phyloP scores from a whole-genome alignment of 2,797 vertebrate genomes.

The Falco naumanni region DNA sequence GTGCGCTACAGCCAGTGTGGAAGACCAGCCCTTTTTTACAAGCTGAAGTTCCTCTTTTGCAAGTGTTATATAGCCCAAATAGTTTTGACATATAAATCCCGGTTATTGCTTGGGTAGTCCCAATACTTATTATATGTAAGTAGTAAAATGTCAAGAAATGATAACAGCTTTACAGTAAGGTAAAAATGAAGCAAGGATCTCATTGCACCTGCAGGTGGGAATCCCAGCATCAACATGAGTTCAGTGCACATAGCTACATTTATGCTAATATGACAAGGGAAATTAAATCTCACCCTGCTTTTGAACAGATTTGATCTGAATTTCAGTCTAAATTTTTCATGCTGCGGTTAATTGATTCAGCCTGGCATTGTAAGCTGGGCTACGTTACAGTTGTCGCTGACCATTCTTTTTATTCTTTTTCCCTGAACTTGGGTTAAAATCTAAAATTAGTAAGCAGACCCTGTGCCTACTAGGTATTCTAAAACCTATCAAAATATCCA shows the following conservation, averaged over 20 bases:
- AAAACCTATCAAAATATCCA: not conserved
- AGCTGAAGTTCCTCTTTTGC: not conserved
- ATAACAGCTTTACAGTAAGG: not conserved
- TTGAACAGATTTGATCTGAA: not conserved
- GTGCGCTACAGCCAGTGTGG: not conserved
- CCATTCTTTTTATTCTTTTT: not conserved
- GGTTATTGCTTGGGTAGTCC: not conserved
- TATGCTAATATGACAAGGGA: not conserved
- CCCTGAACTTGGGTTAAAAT: not conserved
- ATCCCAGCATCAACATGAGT: not conserved
- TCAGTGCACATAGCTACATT: not conserved
- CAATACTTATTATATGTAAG: not conserved
- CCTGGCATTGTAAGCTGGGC: not conserved
- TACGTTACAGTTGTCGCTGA: not conserved
- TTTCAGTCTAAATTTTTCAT: not conserved
- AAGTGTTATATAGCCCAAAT: not conserved
- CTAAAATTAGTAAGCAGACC: not conserved
- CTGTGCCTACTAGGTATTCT: not conserved
- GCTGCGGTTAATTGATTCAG: not conserved
- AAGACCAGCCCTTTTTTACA: not conserved
- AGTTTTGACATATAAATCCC: not conserved
- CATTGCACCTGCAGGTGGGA: not conserved
- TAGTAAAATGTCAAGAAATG: not conserved
- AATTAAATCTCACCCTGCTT: not conserved
- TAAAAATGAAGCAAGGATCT: not conserved